These are phyloP conservation scores for Achlya flavicornis DNA, from an alignment of 2,888 invertebrate genomes.

Conservation along the genomic window DNA sequence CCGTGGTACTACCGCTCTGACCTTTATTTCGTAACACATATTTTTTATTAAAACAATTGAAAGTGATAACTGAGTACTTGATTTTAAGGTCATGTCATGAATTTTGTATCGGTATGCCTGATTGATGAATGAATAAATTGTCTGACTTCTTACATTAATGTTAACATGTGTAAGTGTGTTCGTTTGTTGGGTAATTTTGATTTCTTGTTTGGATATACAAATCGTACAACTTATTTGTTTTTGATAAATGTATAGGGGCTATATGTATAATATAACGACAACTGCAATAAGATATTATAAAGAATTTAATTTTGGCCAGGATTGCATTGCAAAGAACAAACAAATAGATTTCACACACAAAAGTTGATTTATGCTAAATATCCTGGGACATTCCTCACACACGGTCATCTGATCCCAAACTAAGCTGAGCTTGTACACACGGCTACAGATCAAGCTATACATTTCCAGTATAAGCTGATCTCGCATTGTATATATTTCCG, in stretches of 20 bases:
- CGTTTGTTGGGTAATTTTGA: not conserved
- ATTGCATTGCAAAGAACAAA: no score
- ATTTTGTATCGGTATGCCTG: constrained; percentile 18
- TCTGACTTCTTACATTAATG: constrained; percentile 11
- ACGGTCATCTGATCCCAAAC: no score
- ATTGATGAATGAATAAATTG: constrained; percentile 20
- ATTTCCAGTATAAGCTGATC: no score
- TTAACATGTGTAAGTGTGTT: not conserved
- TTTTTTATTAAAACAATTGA: constrained; percentile 76
- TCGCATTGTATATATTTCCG: no score
- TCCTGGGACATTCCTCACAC: no score
- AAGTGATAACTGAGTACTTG: constrained; percentile 60
- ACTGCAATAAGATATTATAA: no score
- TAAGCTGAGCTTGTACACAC: no score
- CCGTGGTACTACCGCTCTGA: constrained; percentile 36
- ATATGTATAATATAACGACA: not conserved
- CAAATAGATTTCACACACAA: no score
- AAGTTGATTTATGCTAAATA: no score
- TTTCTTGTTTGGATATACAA: not conserved
- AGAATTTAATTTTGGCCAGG: no score
- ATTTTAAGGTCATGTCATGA: constrained; percentile 59
- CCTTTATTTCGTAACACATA: constrained; percentile 58
- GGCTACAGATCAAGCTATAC: no score
- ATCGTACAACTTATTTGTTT: not conserved
- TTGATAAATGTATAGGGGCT: not conserved